phyloP scores from a whole-genome alignment of 2,888 invertebrate genomes.

The Zootermopsis nevadensis region DNA sequence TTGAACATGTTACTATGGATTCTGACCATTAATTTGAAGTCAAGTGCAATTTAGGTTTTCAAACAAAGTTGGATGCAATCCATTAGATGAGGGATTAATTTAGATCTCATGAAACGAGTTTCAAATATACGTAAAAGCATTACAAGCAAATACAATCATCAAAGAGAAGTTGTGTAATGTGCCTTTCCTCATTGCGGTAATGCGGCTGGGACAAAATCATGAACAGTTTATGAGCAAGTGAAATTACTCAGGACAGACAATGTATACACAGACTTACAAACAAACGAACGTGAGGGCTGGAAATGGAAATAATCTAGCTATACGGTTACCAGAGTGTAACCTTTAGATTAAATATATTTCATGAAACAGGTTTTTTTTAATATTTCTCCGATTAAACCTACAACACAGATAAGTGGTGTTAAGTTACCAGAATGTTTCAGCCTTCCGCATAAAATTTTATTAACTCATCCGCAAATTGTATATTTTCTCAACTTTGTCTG shows the following conservation, averaged over 20 bases:
- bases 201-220: background rate
- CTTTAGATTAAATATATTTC: too few relatives aligned
- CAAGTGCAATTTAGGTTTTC: slow-evolving; percentile 22
- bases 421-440: too few relatives aligned
- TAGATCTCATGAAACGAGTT: slow-evolving; percentile 16
- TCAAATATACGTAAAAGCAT: slow-evolving; percentile 4
- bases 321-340: too few relatives aligned
- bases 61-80: slow-evolving; percentile 15
- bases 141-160: slow-evolving; percentile 14
- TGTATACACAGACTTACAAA: background rate
- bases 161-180: slow-evolving; percentile 22
- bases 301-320: too few relatives aligned
- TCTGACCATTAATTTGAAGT: background rate
- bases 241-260: background rate
- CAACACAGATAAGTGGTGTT: too few relatives aligned
- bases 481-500: too few relatives aligned
- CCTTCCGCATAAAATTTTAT: too few relatives aligned
- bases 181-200: background rate
- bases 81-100: slow-evolving; percentile 27
- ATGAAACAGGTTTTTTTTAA: too few relatives aligned
- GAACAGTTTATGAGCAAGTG: background rate
- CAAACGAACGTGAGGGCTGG: too few relatives aligned
- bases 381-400: too few relatives aligned
- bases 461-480: too few relatives aligned
- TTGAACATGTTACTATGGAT: background rate